Evolutionary conservation across 2,797 vertebrate genomes (phyloP).

Genomic region (Picus viridis): DNA sequence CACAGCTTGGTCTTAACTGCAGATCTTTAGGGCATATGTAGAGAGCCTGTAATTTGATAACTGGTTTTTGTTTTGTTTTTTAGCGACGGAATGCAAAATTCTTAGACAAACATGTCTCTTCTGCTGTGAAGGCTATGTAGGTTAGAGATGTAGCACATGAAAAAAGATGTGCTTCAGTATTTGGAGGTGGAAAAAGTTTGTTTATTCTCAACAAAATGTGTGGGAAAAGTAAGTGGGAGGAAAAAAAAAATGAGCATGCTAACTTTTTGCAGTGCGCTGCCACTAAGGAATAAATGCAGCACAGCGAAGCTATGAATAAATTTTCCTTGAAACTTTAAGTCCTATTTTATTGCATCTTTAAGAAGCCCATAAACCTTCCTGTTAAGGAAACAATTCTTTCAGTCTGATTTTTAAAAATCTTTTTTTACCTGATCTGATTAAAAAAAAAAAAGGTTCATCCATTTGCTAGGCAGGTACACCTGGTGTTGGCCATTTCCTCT

Average conservation of each 20-base stretch:
- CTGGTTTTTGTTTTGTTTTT: not conserved
- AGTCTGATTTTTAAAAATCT: not conserved
- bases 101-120: constrained; percentile 30
- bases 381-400: not conserved
- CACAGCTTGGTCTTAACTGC: no score
- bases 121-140: not conserved
- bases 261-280: not conserved
- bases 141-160: constrained; percentile 7
- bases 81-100: not conserved
- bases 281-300: not conserved
- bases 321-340: not conserved
- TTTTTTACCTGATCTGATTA: not conserved
- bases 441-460: not conserved
- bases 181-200: not conserved
- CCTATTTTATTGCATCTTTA: not conserved
- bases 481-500: not conserved
- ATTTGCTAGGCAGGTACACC: not conserved
- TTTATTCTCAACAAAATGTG: not conserved
- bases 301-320: not conserved
- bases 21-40: not conserved
- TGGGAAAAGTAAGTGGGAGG: not conserved
- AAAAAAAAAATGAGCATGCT: not conserved
- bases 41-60: not conserved
- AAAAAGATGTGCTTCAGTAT: not conserved
- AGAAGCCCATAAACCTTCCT: not conserved